Conservation (phyloP, 2,797 vertebrate species). For the Oceanodroma leucorhoa region DNA sequence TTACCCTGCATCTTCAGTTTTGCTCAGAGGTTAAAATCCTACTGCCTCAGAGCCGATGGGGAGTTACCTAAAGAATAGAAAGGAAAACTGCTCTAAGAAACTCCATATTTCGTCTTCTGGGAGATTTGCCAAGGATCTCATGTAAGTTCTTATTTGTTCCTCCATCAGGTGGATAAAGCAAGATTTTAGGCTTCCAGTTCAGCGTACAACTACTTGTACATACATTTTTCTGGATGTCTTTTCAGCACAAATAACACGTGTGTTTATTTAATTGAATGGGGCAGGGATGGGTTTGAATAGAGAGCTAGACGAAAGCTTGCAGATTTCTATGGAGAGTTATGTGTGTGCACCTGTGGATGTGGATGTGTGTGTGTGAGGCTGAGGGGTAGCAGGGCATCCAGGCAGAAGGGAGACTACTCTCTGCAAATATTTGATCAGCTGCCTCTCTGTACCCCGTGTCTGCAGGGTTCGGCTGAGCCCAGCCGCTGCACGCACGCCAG, state of each 20-base stretch:
- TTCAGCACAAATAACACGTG: neutral
- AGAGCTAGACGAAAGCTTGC: neutral
- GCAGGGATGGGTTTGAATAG: neutral
- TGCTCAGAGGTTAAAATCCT: neutral
- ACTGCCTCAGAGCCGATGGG: neutral
- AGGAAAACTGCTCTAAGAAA: neutral
- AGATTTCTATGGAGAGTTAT: neutral
- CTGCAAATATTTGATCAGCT: neutral
- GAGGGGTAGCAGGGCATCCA: neutral
- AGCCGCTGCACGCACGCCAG: fast-evolving
- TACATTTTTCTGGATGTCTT: neutral
- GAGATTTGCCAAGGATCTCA: neutral
- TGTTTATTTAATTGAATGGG: neutral
- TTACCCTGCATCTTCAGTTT: neutral
- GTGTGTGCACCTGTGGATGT: fast-evolving
- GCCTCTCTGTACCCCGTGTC: neutral
- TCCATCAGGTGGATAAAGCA: neutral
- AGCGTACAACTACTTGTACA: neutral
- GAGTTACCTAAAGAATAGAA: neutral
- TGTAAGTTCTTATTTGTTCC: neutral
- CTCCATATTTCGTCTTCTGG: neutral
- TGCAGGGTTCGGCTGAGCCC: neutral
- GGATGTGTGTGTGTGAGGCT: neutral
- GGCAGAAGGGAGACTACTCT: neutral
- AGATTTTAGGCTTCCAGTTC: neutral